Percentiles rank a stretch among this genome's conserved stretches.
phyloP scores from a whole-genome alignment of 2,113 vertebrate species.

The Monarcha castaneiventris region DNA sequence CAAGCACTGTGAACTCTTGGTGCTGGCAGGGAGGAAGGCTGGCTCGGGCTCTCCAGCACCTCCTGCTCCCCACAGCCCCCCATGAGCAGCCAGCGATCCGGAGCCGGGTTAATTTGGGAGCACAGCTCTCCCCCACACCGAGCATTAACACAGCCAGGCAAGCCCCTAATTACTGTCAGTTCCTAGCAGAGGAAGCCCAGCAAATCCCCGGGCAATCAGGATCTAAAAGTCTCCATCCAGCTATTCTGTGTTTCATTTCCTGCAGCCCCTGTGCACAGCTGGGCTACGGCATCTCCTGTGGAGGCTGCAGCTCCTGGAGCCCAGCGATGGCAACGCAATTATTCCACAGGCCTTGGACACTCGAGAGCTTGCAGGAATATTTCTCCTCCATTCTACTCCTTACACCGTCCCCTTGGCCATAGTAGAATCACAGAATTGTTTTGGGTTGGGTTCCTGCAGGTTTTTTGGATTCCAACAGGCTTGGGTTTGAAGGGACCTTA shows the following conservation, averaged over 20 bases:
- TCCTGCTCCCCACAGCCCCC: background rate
- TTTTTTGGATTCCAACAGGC: background rate
- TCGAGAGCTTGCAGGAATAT: background rate
- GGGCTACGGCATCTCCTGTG: background rate
- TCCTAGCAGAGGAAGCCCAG: constrained; percentile 19
- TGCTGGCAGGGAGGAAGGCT: background rate
- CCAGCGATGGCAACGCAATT: background rate
- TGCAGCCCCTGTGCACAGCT: constrained; percentile 4
- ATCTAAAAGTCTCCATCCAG: constrained; percentile 4
- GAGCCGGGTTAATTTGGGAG: background rate
- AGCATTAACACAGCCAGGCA: background rate
- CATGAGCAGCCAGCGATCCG: background rate
- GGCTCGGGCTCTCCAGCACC: background rate
- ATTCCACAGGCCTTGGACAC: background rate
- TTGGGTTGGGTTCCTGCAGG: no score
- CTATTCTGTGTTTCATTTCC: constrained; percentile 37
- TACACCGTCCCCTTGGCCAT: accelerated
- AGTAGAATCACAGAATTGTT: background rate
- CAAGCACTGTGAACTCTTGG: background rate
- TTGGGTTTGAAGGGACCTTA: background rate
- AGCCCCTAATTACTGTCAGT: background rate
- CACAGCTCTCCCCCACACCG: background rate
- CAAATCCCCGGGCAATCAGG: background rate
- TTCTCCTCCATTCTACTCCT: background rate
- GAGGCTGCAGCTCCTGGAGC: background rate